These are phyloP conservation scores for Cephalopterus ornatus DNA, from an alignment of 2,113 vertebrate genomes.

Conservation along the genomic window DNA sequence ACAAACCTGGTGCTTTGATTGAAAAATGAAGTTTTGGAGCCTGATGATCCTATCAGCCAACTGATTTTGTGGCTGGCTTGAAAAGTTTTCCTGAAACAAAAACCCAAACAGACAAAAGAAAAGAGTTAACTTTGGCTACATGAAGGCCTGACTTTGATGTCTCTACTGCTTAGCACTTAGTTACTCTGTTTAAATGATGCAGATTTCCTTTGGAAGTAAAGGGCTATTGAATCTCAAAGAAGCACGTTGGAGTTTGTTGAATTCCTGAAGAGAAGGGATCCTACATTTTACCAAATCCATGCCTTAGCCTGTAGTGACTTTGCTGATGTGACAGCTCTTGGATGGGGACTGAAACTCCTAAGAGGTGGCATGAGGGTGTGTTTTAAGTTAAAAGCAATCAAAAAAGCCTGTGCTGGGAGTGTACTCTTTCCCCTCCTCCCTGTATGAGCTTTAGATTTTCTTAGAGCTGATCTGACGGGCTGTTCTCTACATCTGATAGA, in stretches of 20 bases:
- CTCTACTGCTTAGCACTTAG: neutral
- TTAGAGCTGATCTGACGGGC: neutral
- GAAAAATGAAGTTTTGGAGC: neutral
- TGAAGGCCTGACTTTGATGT: accelerated
- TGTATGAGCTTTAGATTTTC: neutral
- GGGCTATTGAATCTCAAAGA: neutral
- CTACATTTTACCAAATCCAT: neutral
- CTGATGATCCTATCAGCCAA: neutral
- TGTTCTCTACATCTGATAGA: neutral
- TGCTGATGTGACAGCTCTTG: neutral
- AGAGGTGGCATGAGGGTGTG: neutral
- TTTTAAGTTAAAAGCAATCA: neutral
- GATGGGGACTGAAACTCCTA: neutral
- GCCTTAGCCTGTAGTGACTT: neutral
- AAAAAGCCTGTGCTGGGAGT: neutral
- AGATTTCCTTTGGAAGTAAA: neutral
- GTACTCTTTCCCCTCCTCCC: neutral
- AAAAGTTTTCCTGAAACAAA: neutral
- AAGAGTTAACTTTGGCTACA: neutral
- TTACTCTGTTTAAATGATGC: neutral
- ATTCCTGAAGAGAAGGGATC: neutral
- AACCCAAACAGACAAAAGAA: neutral
- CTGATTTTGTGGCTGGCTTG: neutral
- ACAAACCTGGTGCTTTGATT: neutral
- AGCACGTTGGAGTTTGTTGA: neutral